phyloP scores from a whole-genome alignment of 2,797 vertebrate species.

The Tokudaia muenninki region DNA sequence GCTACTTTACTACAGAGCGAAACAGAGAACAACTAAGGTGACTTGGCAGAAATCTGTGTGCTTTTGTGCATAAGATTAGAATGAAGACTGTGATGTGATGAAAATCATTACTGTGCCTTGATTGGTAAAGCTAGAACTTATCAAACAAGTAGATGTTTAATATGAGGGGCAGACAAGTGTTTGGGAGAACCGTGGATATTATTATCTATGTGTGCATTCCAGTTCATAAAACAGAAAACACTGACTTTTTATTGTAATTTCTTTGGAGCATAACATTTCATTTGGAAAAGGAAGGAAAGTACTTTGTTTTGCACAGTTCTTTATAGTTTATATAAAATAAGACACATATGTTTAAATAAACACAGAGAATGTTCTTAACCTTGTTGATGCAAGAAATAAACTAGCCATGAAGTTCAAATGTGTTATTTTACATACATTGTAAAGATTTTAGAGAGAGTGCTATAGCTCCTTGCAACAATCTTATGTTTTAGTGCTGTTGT shows the following conservation, averaged over 20 bases:
- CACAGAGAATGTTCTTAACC: background rate
- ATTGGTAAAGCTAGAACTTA: background rate
- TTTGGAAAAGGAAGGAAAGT: background rate
- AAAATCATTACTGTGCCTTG: background rate
- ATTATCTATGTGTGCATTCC: background rate
- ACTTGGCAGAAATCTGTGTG: accelerated
- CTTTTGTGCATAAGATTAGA: background rate
- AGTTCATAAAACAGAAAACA: background rate
- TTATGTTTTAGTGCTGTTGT: background rate
- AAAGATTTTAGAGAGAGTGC: background rate
- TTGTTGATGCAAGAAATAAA: constrained; percentile 40
- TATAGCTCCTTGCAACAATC: background rate
- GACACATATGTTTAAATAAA: background rate
- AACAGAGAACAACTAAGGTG: background rate
- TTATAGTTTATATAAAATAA: constrained; percentile 11
- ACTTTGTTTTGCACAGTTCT: background rate
- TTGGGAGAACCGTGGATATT: background rate
- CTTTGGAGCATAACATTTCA: background rate
- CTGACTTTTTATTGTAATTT: background rate
- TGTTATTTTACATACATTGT: background rate
- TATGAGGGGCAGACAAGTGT: background rate
- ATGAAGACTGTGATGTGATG: background rate
- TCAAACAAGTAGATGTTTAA: background rate
- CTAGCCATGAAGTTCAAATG: background rate
- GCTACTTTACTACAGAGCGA: background rate